Evolutionary conservation across 2,888 invertebrate species (phyloP).

Genomic region (Parnassius smintheus): DNA sequence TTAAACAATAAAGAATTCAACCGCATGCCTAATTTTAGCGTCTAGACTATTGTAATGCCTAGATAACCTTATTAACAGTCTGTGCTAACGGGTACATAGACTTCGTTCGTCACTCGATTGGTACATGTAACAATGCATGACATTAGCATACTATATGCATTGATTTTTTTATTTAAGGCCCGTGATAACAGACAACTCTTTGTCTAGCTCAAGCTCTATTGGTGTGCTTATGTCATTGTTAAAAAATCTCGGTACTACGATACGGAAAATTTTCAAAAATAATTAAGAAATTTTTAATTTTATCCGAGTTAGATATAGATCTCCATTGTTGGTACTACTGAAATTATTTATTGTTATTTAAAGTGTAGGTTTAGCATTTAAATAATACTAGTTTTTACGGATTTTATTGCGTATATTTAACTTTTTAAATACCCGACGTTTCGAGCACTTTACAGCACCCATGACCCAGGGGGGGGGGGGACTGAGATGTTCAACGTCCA

Average conservation of each 20-base stretch:
- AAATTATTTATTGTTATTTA: too few species aligned
- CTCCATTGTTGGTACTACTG: too few species aligned
- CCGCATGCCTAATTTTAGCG: constrained; percentile 52
- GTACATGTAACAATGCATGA: constrained; percentile 29
- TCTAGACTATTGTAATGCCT: constrained; percentile 45
- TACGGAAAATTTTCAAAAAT: too few species aligned
- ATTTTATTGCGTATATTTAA: too few species aligned
- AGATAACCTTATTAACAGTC: constrained; percentile 52
- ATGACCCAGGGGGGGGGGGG: too few species aligned
- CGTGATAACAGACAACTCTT: constrained; percentile 6
- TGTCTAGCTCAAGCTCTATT: neutral
- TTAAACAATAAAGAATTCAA: constrained; percentile 45
- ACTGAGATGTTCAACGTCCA: too few species aligned
- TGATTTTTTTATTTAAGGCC: constrained; percentile 18
- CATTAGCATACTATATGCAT: constrained; percentile 32
- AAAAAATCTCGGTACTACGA: neutral
- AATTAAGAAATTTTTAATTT: too few species aligned
- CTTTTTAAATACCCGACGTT: too few species aligned
- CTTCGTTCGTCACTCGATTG: constrained; percentile 17
- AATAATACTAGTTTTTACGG: too few species aligned
- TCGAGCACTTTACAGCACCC: too few species aligned
- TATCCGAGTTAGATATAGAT: too few species aligned
- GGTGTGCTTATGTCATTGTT: neutral
- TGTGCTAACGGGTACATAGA: constrained; percentile 30
- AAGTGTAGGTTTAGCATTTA: too few species aligned